Base-by-base conservation (phyloP, 64 coral and sea anemone genomes). In the Montipora efflorescens region DNA sequence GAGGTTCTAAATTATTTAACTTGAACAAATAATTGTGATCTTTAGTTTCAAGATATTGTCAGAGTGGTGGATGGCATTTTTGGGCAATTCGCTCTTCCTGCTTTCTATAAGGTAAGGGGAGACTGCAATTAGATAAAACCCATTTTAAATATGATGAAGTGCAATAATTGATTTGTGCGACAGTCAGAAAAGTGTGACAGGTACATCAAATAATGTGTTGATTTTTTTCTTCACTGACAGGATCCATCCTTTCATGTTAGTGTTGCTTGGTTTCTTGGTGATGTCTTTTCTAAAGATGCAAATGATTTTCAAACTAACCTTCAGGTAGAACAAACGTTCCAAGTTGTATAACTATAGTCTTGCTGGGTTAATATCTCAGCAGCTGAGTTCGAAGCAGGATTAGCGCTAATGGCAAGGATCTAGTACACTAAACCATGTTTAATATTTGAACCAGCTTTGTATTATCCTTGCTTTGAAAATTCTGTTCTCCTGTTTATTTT, bases 171-270 rank as follows among this genome's bases (percentile, higher is more conserved):
- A 36, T 36, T 36, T 36, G 21, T 16, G 15, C 21, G 15, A 16
- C 15, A 16, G 68, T 72, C 15, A 15, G 21, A 72, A 21, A 16
- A 16, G 68, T 72, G 68, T 16, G 1, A 21, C 21, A 36, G 36
- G 36, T 36, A 36, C 36, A 36, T 36, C 36, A 36, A 36, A 2
- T 36, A 36, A 36, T 36, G 36, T 36, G 36, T 36, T 36, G 36
- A 36, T 36, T 36, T 36, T 36, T 36, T 36, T 36, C 36, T 36
- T 36, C 36, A 36, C 36, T 36, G 36, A 36, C 52, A 93, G 91
- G 53, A 93, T 87, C 91, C 91, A 64, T 93, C 91, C 69, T 93
- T 93, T 36, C 91, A 93, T 69, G 74, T 87, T 3, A 93, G 91
- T 57, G 47, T 93, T 79, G 91, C 91, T 19, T 93, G 82, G 91